Evolutionary conservation across 1,140 invertebrate genomes (phyloP).

Genomic region (Drosophila varians): DNA sequence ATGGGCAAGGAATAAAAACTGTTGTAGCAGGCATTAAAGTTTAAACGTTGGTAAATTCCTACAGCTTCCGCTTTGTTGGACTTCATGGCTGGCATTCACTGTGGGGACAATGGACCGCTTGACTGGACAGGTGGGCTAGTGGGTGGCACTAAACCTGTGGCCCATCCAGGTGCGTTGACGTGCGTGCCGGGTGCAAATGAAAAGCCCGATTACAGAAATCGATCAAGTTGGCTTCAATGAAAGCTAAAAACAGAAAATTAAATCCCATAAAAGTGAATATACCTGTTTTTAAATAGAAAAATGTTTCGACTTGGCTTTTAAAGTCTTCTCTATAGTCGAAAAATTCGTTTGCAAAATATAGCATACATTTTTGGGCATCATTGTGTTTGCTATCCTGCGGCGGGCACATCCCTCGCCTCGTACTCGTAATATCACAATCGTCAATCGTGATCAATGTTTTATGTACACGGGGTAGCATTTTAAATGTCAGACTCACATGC

Average conservation of each 20-base stretch:
- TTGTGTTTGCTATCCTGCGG: conserved; percentile 53
- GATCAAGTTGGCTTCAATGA: conserved; percentile 44
- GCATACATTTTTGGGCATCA: conserved; percentile 44
- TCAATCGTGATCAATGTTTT: conserved; percentile 75
- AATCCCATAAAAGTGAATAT: neutral
- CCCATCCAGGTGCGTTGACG: conserved; percentile 39
- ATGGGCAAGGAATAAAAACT: conserved; percentile 44
- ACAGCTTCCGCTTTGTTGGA: conserved; percentile 78
- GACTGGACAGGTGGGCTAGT: conserved; percentile 36
- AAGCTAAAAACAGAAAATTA: conserved; percentile 21
- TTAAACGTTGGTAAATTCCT: conserved; percentile 80
- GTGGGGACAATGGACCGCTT: conserved; percentile 56
- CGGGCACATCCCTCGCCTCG: conserved; percentile 17
- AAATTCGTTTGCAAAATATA: neutral
- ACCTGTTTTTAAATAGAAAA: neutral
- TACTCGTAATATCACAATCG: conserved; percentile 34
- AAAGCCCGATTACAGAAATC: conserved; percentile 49
- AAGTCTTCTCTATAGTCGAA: neutral
- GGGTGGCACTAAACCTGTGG: conserved; percentile 12
- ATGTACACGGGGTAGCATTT: conserved; percentile 50
- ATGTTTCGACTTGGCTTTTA: neutral
- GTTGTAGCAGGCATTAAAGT: conserved; percentile 79
- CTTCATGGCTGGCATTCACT: conserved; percentile 47
- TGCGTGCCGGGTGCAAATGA: conserved; percentile 53
- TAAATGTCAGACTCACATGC: conserved; percentile 49